Evolutionary conservation across 2,113 vertebrate genomes (phyloP).

Genomic region (Elephantulus edwardii): DNA sequence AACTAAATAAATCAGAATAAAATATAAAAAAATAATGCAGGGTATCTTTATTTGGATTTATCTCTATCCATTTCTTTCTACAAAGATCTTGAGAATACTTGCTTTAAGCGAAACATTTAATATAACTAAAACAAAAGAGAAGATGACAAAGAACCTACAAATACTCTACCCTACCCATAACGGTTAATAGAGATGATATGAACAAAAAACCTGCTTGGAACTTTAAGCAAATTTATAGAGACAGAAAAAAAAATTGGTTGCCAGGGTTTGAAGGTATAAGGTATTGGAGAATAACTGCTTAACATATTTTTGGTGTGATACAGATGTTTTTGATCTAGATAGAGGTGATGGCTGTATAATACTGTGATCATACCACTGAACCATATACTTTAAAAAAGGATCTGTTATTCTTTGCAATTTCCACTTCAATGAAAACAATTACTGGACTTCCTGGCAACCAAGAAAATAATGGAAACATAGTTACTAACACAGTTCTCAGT

Average conservation of each 20-base stretch:
- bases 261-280: neutral
- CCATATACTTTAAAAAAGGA: neutral
- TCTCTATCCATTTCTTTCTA: neutral
- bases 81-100: neutral
- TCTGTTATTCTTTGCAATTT: neutral
- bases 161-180: neutral
- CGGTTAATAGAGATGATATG: neutral
- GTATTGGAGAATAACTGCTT: neutral
- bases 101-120: too few relatives aligned
- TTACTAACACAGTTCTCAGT: neutral
- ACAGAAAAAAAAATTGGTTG: neutral
- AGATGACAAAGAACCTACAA: neutral
- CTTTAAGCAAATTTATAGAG: neutral
- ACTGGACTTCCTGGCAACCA: neutral
- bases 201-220: neutral
- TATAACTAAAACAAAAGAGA: neutral
- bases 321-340: neutral
- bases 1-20: too few relatives aligned
- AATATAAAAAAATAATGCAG: too few relatives aligned
- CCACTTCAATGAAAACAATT: neutral
- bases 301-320: neutral
- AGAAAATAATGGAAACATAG: neutral
- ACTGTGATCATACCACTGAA: neutral
- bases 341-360: too few relatives aligned
- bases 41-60: too few relatives aligned